These are phyloP conservation scores for Augochlorella aurata DNA, from an alignment of 2,888 invertebrate species.

Conservation along the genomic window DNA sequence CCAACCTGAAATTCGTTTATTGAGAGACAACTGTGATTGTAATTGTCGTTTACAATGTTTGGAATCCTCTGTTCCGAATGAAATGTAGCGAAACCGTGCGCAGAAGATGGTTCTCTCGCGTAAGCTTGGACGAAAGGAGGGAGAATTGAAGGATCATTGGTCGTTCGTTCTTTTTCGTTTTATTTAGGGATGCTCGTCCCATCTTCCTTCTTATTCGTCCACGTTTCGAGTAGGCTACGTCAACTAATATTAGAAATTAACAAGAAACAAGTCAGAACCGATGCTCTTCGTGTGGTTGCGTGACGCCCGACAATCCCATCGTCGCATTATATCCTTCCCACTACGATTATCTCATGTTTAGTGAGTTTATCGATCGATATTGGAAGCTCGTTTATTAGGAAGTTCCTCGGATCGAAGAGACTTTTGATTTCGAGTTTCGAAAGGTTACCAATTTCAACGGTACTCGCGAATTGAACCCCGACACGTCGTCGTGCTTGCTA, in stretches of 20 bases:
- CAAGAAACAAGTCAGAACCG: neutral
- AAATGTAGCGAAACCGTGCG: neutral
- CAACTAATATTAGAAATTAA: neutral
- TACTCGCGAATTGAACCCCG: neutral
- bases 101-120: neutral
- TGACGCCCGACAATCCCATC: neutral
- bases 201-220: neutral
- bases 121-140: neutral
- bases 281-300: neutral
- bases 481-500: neutral
- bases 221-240: neutral
- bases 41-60: neutral
- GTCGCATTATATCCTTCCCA: constrained; percentile 1
- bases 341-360: neutral
- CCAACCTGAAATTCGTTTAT: neutral
- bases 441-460: neutral
- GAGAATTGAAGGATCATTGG: neutral
- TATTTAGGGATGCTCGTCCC: neutral
- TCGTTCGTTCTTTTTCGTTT: neutral
- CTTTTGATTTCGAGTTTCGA: neutral
- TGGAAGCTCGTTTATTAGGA: neutral
- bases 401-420: constrained; percentile 6
- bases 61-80: neutral
- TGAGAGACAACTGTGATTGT: neutral
- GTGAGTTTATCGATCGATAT: constrained; percentile 22